phyloP scores from a whole-genome alignment of 2,888 invertebrate species.

The Malthinus seriepunctatus region DNA sequence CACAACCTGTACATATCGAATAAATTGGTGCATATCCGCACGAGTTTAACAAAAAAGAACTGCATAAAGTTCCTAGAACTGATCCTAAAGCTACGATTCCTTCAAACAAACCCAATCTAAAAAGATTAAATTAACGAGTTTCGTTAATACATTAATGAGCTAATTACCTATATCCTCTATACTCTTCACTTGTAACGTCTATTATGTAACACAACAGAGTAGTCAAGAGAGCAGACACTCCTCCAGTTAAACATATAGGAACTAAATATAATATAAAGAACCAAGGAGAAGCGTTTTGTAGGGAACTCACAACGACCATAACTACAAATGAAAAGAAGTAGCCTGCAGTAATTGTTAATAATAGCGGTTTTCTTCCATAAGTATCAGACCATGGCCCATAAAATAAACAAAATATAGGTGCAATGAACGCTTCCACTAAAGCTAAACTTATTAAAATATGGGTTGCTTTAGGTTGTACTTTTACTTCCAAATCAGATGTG shows the following conservation, averaged over 20 bases:
- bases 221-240: constrained; percentile 64
- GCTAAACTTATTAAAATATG: constrained; percentile 65
- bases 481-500: constrained; percentile 56
- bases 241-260: constrained; percentile 65
- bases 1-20: constrained; percentile 53
- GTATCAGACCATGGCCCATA: constrained; percentile 83
- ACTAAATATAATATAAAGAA: constrained; percentile 59
- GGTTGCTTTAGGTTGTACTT: constrained; percentile 69
- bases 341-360: constrained; percentile 61
- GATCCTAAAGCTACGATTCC: constrained; percentile 63
- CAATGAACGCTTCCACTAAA: constrained; percentile 67
- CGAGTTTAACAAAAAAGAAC: constrained; percentile 62
- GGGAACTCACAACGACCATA: constrained; percentile 7
- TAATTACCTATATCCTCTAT: constrained; percentile 63
- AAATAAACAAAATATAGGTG: constrained; percentile 70
- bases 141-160: neutral
- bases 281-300: constrained; percentile 45
- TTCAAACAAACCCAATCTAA: constrained; percentile 67
- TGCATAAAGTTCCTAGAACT: constrained; percentile 63
- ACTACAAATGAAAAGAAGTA: constrained; percentile 7
- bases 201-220: constrained; percentile 60
- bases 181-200: constrained; percentile 65
- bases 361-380: constrained; percentile 73
- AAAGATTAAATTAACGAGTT: neutral
- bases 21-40: constrained; percentile 62